Percentiles rank a stretch among this genome's conserved stretches.
These are phyloP conservation scores for Gryllus bimaculatus DNA, from an alignment of 1,140 invertebrate species.

Conservation along the genomic window DNA sequence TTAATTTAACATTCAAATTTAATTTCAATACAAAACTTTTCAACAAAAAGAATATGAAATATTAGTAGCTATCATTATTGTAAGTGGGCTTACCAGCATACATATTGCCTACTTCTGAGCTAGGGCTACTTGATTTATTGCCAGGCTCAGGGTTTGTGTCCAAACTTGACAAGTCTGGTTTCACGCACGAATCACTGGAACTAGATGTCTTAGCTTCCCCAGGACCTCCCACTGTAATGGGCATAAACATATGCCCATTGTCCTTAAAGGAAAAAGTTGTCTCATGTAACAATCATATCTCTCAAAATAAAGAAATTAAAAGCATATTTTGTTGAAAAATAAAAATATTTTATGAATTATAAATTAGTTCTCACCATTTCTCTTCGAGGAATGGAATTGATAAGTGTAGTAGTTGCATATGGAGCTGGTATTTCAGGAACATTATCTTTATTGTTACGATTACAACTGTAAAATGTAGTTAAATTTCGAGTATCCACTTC, in stretches of 20 bases:
- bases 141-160: constrained; percentile 26
- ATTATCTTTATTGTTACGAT: constrained; percentile 32
- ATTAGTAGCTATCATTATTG: not conserved
- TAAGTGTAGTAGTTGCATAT: constrained; percentile 72
- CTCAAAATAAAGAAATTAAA: no score
- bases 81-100: constrained; percentile 16
- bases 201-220: constrained; percentile 21
- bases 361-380: constrained; percentile 28
- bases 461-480: constrained; percentile 69
- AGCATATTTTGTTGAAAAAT: no score
- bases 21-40: not conserved
- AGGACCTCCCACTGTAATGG: constrained; percentile 16
- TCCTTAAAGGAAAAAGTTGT: constrained; percentile 16
- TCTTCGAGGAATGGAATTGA: constrained; percentile 32
- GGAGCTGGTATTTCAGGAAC: constrained; percentile 61
- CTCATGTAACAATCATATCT: no score
- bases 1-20: no score
- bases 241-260: constrained; percentile 20
- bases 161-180: constrained; percentile 40
- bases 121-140: constrained; percentile 39
- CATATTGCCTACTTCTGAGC: constrained; percentile 14
- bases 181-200: constrained; percentile 35
- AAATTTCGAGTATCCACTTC: constrained; percentile 63
- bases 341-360: no score
- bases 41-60: not conserved